phyloP scores from a whole-genome alignment of 2,113 vertebrate genomes.

The Odocoileus virginianus region DNA sequence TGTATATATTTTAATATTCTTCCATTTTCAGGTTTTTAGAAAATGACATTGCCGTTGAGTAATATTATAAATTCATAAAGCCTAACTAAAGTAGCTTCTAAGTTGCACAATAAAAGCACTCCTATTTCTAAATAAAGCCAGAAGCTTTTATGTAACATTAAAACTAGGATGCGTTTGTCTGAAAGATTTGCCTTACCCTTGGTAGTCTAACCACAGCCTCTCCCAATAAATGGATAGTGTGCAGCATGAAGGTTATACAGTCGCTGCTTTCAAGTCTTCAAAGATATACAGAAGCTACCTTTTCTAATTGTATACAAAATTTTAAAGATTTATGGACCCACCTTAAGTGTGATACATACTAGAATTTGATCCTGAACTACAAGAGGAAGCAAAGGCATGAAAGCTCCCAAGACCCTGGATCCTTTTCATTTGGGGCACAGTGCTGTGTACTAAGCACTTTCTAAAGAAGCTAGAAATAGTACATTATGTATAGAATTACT shows the following conservation, averaged over 20 bases:
- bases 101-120: background rate
- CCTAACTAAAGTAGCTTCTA: background rate
- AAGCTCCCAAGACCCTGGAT: background rate
- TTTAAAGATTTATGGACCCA: background rate
- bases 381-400: background rate
- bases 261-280: background rate
- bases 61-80: background rate
- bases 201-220: background rate
- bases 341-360: background rate
- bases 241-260: background rate
- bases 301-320: background rate
- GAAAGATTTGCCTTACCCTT: background rate
- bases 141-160: background rate
- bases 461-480: background rate
- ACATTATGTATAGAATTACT: background rate
- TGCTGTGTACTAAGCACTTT: background rate
- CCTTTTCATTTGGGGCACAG: background rate
- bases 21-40: background rate
- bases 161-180: background rate
- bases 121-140: background rate
- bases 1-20: background rate
- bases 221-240: background rate
- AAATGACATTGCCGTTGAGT: background rate
- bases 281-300: background rate
- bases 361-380: background rate